Percentiles rank a stretch among this genome's conserved stretches.
These are phyloP conservation scores for Ariolimax columbianus DNA, from an alignment of 2,888 invertebrate species.

Conservation along the genomic window DNA sequence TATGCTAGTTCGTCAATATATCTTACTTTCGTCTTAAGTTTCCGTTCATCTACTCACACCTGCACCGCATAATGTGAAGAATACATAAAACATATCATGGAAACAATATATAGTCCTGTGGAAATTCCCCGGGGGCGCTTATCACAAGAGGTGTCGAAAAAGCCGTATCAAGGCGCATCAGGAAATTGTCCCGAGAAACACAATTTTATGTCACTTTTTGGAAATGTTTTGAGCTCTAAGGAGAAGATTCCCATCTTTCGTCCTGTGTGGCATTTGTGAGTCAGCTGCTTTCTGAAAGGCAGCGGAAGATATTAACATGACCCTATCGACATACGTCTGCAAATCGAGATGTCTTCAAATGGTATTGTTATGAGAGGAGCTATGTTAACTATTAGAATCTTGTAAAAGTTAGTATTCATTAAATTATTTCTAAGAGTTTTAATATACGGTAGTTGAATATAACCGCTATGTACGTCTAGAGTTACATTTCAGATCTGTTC, in stretches of 20 bases:
- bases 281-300: background rate
- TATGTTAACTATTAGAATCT: background rate
- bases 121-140: slow-evolving; percentile 17
- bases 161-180: slow-evolving; percentile 34
- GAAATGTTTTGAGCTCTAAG: background rate
- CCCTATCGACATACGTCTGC: background rate
- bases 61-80: slow-evolving; percentile 37
- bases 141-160: slow-evolving; percentile 33
- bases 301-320: background rate
- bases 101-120: slow-evolving; percentile 26
- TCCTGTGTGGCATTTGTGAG: slow-evolving; percentile 23
- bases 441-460: background rate
- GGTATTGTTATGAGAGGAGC: slow-evolving; percentile 3
- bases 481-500: too few relatives aligned
- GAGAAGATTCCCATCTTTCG: slow-evolving; percentile 21
- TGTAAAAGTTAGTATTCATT: background rate
- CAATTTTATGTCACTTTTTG: slow-evolving; percentile 28
- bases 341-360: slow-evolving; percentile 25
- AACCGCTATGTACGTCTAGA: background rate
- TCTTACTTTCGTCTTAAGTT: background rate
- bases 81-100: slow-evolving; percentile 17
- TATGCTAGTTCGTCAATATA: background rate
- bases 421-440: background rate
- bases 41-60: slow-evolving; percentile 16
- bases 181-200: slow-evolving; percentile 27